Evolutionary conservation across 1,140 invertebrate genomes (phyloP).

Genomic region (Microplitis mediator): DNA sequence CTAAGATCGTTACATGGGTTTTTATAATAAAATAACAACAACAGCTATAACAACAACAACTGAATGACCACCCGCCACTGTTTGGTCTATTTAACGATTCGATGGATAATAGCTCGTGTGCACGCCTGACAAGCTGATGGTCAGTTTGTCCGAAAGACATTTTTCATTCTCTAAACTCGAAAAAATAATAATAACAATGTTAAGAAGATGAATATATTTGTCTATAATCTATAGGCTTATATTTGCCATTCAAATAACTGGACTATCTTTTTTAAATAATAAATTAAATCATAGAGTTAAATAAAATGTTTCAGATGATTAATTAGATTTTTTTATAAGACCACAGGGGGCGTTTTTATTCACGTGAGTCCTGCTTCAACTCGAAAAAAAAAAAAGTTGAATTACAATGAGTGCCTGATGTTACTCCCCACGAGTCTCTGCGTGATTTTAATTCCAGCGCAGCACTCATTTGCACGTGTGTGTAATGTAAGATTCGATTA

Average conservation of each 20-base stretch:
- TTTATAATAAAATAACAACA: neutral
- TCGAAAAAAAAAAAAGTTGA: no score
- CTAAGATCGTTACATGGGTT: conserved; percentile 27
- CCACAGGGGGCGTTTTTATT: no score
- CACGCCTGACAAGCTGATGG: conserved; percentile 3
- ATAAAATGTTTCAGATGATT: no score
- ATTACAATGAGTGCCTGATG: neutral
- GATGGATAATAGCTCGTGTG: conserved; percentile 26
- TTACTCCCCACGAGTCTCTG: neutral
- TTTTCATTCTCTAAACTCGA: no score
- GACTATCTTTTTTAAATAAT: no score
- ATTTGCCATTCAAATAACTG: no score
- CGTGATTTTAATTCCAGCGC: conserved; percentile 5
- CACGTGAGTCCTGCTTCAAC: no score
- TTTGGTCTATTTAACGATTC: conserved; percentile 44
- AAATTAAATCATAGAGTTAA: no score
- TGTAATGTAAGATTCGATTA: neutral
- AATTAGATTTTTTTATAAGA: no score
- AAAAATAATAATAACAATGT: no score
- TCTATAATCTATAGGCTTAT: no score
- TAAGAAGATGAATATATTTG: no score
- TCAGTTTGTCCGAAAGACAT: neutral
- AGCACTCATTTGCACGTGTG: neutral
- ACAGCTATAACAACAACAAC: neutral
- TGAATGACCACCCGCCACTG: conserved; percentile 42